phyloP scores from a whole-genome alignment of 2,113 vertebrate genomes.

The Zapornia atra region DNA sequence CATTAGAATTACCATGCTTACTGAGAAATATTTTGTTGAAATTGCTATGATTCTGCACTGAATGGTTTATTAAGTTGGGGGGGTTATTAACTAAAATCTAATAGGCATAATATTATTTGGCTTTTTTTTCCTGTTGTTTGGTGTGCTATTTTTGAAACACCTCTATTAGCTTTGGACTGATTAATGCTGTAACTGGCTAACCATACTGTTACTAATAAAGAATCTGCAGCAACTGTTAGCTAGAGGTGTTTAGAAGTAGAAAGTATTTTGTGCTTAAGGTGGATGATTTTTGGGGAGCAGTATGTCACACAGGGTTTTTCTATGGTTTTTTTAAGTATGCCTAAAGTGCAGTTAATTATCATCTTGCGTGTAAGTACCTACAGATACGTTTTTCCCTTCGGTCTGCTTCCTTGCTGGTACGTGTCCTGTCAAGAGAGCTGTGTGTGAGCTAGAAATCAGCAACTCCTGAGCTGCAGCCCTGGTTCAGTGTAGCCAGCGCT shows the following conservation, averaged over 20 bases:
- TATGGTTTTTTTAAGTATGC: slow-evolving; percentile 15
- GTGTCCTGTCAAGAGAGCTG: background rate
- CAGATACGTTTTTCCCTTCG: background rate
- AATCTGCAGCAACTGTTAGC: background rate
- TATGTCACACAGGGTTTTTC: slow-evolving; percentile 5
- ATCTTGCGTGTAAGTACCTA: slow-evolving; percentile 2
- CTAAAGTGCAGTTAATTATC: slow-evolving; percentile 38
- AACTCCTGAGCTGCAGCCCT: background rate
- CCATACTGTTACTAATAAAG: background rate
- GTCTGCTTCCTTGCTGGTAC: background rate
- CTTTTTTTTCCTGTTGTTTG: background rate
- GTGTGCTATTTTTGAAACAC: background rate
- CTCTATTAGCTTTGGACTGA: background rate
- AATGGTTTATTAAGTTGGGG: background rate
- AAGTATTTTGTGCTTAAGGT: background rate
- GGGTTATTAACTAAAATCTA: background rate
- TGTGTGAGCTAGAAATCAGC: background rate
- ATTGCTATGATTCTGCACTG: background rate
- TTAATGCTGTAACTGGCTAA: background rate
- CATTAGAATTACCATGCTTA: background rate
- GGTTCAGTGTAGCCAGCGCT: background rate
- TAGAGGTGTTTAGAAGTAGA: background rate
- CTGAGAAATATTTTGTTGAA: background rate
- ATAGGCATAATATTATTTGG: background rate
- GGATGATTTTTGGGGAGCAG: background rate